Percentiles rank a stretch among this genome's conserved stretches.
Evolutionary conservation across 2,113 vertebrate species (phyloP).

Genomic region (Panurus biarmicus): DNA sequence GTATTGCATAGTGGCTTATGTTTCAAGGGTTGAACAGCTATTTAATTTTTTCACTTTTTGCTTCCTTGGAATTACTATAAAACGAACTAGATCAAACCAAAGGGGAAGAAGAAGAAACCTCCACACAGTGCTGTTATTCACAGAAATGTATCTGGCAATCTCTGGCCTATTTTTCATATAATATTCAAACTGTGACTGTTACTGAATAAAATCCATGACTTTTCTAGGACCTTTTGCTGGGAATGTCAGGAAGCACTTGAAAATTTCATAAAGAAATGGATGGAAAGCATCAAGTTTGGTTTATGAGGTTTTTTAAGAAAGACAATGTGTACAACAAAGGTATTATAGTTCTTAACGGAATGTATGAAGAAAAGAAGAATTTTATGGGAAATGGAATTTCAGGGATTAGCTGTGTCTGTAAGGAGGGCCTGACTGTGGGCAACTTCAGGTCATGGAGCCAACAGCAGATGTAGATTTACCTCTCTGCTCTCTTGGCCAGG

Average conservation of each 20-base stretch:
- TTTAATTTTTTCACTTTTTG: not conserved
- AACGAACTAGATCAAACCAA: not conserved
- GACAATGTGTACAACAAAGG: not conserved
- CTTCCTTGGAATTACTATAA: not conserved
- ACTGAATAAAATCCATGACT: not conserved
- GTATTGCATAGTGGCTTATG: not conserved
- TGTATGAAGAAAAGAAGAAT: not conserved
- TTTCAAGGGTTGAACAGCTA: not conserved
- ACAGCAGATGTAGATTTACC: not conserved
- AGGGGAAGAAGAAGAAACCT: not conserved
- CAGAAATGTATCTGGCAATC: not conserved
- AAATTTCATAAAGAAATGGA: not conserved
- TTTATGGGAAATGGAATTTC: not conserved
- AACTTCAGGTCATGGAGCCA: not conserved
- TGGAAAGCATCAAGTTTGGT: not conserved
- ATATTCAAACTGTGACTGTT: not conserved
- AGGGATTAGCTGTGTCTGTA: not conserved
- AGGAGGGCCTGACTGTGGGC: accelerated
- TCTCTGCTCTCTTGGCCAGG: not conserved
- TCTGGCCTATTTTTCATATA: not conserved
- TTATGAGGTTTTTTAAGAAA: not conserved
- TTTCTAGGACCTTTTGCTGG: not conserved
- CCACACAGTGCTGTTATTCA: not conserved
- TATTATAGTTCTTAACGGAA: not conserved
- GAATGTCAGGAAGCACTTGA: not conserved